Conservation (phyloP, 2,113 vertebrate genomes). For the Odocoileus virginianus region DNA sequence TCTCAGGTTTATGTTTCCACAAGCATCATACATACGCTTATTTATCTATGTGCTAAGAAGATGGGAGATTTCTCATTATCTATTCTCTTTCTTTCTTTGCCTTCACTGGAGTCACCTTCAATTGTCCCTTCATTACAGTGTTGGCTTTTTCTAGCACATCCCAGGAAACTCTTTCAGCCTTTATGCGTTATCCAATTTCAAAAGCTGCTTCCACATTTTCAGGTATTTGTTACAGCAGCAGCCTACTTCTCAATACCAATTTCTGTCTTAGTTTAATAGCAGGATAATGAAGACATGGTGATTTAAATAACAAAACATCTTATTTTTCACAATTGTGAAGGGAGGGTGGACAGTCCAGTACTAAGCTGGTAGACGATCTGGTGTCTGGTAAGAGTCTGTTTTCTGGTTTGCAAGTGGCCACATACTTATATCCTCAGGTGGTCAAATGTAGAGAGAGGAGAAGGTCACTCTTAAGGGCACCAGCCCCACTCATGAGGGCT, state of each 20-base stretch:
- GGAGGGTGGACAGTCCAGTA: too few species aligned
- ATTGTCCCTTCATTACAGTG: not conserved
- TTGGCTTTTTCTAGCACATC: not conserved
- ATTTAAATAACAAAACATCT: not conserved
- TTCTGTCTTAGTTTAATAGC: not conserved
- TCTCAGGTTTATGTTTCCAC: not conserved
- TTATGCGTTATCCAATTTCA: not conserved
- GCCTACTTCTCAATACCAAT: not conserved
- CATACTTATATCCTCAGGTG: not conserved
- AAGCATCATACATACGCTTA: not conserved
- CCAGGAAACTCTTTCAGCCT: not conserved
- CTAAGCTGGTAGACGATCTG: rapidly evolving
- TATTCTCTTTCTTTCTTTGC: not conserved
- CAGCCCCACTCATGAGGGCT: not conserved
- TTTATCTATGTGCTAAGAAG: not conserved
- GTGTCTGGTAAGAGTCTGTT: not conserved
- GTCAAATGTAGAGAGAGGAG: not conserved
- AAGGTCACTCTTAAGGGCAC: too few species aligned
- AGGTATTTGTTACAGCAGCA: not conserved
- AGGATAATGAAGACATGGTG: not conserved
- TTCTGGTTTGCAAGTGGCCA: not conserved
- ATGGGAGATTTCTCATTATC: rapidly evolving
- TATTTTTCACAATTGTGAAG: too few species aligned
- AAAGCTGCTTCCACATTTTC: not conserved
- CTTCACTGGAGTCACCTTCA: not conserved